Conservation (phyloP, 2,113 vertebrate species). For the Paramisgurnus dabryanus region DNA sequence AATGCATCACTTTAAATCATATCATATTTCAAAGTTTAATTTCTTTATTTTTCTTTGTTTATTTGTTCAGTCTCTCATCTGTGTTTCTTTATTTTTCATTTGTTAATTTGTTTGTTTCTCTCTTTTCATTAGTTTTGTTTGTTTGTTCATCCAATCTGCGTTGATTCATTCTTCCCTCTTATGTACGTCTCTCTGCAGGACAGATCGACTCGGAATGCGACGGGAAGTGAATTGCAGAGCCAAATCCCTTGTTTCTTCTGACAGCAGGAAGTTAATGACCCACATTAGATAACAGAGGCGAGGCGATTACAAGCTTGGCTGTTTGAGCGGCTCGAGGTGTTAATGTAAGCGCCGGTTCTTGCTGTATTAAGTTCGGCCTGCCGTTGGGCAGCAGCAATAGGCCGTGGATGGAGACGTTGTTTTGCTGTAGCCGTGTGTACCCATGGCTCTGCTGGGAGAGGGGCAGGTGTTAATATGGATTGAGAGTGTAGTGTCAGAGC, state of each 20-base stretch:
- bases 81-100: too few relatives aligned
- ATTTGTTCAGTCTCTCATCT: too few relatives aligned
- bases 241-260: conserved; percentile 37
- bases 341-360: conserved; percentile 25
- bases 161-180: not conserved
- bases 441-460: conserved; percentile 6
- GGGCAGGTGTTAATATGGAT: conserved; percentile 40
- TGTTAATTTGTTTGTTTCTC: too few relatives aligned
- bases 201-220: conserved; percentile 6
- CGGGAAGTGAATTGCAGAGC: not conserved
- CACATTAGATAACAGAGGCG: conserved; percentile 28
- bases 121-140: not conserved
- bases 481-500: conserved; percentile 33
- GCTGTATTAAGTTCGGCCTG: not conserved
- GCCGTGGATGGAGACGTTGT: not conserved
- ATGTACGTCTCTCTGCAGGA: conserved; percentile 8
- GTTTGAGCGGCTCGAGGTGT: conserved; percentile 5
- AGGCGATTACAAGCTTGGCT: conserved; percentile 28
- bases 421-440: not conserved
- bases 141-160: not conserved
- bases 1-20: too few relatives aligned
- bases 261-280: conserved; percentile 42
- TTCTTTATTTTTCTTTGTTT: too few relatives aligned
- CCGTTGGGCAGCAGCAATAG: conserved; percentile 12
- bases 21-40: too few relatives aligned